Evolutionary conservation across 1,140 invertebrate genomes (phyloP).

Genomic region (Tribolium castaneum): DNA sequence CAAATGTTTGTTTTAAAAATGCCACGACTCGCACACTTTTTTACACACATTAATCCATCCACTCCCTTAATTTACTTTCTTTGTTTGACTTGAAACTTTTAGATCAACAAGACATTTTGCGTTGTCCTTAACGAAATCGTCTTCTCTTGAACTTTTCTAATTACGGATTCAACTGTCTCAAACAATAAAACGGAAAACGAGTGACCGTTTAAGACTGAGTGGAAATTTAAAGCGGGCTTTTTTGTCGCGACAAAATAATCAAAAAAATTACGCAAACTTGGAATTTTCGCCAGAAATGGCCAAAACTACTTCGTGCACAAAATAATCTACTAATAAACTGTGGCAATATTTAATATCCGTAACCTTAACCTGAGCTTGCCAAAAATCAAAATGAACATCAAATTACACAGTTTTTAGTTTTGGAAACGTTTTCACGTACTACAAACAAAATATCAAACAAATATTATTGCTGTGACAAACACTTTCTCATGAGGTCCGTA

Average conservation of each 20-base stretch:
- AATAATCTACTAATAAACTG: no score
- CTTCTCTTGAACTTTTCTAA: slow-evolving; percentile 32
- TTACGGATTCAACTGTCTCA: slow-evolving; percentile 19
- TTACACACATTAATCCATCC: slow-evolving; percentile 30
- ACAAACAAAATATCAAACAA: no score
- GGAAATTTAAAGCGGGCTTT: neutral
- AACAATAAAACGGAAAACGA: slow-evolving; percentile 18
- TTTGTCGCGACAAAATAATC: neutral
- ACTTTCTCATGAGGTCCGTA: no score
- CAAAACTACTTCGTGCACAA: no score
- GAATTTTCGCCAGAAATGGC: neutral
- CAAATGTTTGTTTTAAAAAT: slow-evolving; percentile 21
- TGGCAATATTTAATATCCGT: no score
- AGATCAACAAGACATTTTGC: slow-evolving; percentile 34
- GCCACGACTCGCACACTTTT: slow-evolving; percentile 3
- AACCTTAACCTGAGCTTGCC: no score
- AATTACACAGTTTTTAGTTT: no score
- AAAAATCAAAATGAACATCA: no score
- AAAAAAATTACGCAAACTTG: neutral
- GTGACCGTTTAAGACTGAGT: slow-evolving; percentile 7
- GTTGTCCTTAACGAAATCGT: slow-evolving; percentile 28
- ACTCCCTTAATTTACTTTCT: slow-evolving; percentile 25
- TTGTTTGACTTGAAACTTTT: slow-evolving; percentile 30
- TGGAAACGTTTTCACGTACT: no score
- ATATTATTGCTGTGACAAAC: no score